These are phyloP conservation scores for Galaxea fascicularis DNA, from an alignment of 92 coral and sea anemone species.

Conservation along the genomic window DNA sequence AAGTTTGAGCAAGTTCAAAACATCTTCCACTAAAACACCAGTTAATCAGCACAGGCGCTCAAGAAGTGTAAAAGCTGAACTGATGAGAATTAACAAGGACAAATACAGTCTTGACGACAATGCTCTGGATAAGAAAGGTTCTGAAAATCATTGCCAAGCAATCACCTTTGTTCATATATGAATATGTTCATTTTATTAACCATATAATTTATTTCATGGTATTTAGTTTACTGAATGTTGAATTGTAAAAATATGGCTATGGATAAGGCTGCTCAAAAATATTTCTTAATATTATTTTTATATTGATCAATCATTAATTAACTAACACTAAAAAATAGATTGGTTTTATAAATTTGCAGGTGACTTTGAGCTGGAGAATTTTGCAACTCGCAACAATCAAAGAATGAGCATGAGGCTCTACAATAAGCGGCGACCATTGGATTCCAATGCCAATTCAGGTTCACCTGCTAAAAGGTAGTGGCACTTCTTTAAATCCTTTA, in stretches of 20 bases:
- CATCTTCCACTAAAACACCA: conserved; percentile 74
- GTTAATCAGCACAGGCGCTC: conserved; percentile 90
- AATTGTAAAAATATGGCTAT: not conserved
- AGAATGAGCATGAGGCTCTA: conserved; percentile 74
- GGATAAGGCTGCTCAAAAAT: too few relatives aligned
- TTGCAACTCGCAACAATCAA: conserved; percentile 64
- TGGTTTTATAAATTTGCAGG: conserved; percentile 29
- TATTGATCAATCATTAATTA: not conserved
- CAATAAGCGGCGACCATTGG: conserved; percentile 75
- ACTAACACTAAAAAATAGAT: too few relatives aligned
- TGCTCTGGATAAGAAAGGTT: conserved; percentile 49
- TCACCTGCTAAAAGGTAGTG: conserved; percentile 88
- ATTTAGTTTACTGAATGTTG: too few relatives aligned
- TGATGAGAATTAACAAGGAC: conserved; percentile 78
- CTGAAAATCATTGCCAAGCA: not conserved
- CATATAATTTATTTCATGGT: too few relatives aligned
- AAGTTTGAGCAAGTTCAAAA: conserved; percentile 81
- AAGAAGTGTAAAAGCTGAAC: conserved; percentile 93
- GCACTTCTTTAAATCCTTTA: not conserved
- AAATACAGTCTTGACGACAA: conserved; percentile 49
- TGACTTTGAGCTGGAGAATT: conserved; percentile 71
- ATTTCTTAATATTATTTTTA: not conserved
- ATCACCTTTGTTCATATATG: not conserved
- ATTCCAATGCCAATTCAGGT: conserved; percentile 35
- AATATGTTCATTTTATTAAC: not conserved